Base-by-base conservation (phyloP, 1,140 invertebrate species). In the Bradysia coprophila region DNA sequence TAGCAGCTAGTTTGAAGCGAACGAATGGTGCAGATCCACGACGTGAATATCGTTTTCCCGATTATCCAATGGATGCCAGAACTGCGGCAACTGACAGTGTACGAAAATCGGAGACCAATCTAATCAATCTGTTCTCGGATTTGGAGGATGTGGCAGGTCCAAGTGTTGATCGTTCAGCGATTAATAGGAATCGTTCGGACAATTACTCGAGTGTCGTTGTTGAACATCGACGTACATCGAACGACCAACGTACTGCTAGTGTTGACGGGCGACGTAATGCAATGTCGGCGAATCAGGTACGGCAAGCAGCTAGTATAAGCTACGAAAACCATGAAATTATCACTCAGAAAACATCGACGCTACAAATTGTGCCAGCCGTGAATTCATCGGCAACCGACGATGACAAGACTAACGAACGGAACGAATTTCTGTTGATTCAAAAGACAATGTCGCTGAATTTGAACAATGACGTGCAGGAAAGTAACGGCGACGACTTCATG, bases 261-360 rank as follows among this genome's bases (percentile, higher is more conserved):
- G 42, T 53, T 10, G 58, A 61, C 46, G 57, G 57, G 0, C 38
- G 58, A 2, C 45, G 58, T 1, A 61, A 61, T 38, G 58, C 57
- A 10, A 60, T 61, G 4, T 45, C 58, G 22, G 21, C 10, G 11
- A n/a, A 10, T 28, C 19, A 13, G 1, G 2, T 3, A 32, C 49
- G 57, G 0, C 49, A 54, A 3, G 54, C 56, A 36, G 56, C 59
- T 46, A 59, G 57, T 39, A 32, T 60, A 3, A 58, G 58, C 45
- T 60, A 60, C 37, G 57, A 59, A 45, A 60, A 60, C 21, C 57
- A 60, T 20, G 57, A 59, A 43, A 57, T 60, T 2, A 58, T 60
- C 48, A 44, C 54, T 1, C 45, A 43, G 21, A 42, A 40, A 16
- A 43, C 38, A 15, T 37, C 36, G 13, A 40, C 37, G 43, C 13